Conservation (phyloP, 2,888 invertebrate genomes). For the Phortica magna region DNA sequence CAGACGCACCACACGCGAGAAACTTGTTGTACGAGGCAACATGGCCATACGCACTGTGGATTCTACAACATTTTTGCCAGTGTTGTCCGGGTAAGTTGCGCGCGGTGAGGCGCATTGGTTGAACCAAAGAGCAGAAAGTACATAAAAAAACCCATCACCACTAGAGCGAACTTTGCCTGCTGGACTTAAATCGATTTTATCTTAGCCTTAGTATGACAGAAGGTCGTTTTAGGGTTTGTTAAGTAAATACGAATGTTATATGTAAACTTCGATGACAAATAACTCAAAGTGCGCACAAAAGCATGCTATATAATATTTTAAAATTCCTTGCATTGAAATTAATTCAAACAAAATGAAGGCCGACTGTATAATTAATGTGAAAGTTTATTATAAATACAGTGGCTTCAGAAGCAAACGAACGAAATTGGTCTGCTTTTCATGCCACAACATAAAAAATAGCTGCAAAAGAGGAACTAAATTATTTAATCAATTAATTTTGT, state of each 20-base stretch:
- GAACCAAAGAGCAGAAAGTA: slow-evolving; percentile 9
- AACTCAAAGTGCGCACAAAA: not conserved
- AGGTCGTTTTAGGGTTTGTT: slow-evolving; percentile 24
- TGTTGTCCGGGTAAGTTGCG: slow-evolving; percentile 67
- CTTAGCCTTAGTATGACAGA: slow-evolving; percentile 44
- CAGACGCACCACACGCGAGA: slow-evolving; percentile 77
- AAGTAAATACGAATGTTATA: no score
- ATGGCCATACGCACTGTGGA: slow-evolving; percentile 77
- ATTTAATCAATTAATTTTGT: slow-evolving; percentile 20
- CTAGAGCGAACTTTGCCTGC: slow-evolving; percentile 57
- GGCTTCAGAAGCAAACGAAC: no score
- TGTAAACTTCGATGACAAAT: no score
- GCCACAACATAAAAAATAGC: slow-evolving; percentile 7
- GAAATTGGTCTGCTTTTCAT: no score
- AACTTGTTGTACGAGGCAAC: slow-evolving; percentile 77
- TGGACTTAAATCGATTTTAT: slow-evolving; percentile 61
- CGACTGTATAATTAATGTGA: no score
- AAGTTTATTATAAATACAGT: no score
- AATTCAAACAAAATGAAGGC: no score
- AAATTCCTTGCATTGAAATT: no score
- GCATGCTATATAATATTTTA: slow-evolving; percentile 10
- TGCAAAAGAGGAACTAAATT: not conserved
- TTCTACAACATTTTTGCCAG: slow-evolving; percentile 77
- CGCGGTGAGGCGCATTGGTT: not conserved
- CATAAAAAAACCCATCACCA: slow-evolving; percentile 37